Evolutionary conservation across 2,888 invertebrate genomes (phyloP), one percentile per base, ranked within the genome.

Genomic region (Orgyia antiqua): DNA sequence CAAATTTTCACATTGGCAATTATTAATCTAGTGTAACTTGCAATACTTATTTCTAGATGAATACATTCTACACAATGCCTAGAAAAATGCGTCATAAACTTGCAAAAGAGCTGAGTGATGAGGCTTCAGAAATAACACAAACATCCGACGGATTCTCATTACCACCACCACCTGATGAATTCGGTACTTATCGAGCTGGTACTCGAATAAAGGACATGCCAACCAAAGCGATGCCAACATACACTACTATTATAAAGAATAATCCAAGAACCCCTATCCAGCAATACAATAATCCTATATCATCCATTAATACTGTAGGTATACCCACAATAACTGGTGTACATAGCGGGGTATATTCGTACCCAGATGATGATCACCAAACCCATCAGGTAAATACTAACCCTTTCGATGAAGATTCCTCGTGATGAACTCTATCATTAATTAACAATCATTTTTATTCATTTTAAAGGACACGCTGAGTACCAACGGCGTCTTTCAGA

Each of bases 31-130:
- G n/a, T n/a, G n/a, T n/a, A n/a, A n/a, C n/a, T n/a, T n/a, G n/a
- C n/a, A n/a, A n/a, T n/a, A n/a, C n/a, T n/a, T n/a, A 26, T 12
- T 77, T 73, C 34, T 53, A 82, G 84, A 78, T 80, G 72, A 83
- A 79, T 53, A 78, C 84, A 19, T 86, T 84, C 45, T 83, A 83
- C 49, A 84, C 86, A 7, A 84, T 86, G 75, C 86, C 86, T 4
- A 68, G 80, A 48, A 84, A 79, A 58, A 68, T 70, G 55, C 72
- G 76, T 1, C 72, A 77, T 31, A 86, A 76, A 51, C 33, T 67
- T 13, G 55, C 68, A 0, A 79, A 72, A 39, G 80, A 82, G 42
- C 51, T 79, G 21, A 79, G 77, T 51, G 84, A 84, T 43, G 84
- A 82, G 41, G 52, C 57, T 2, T 83, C 83, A 0, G 83, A 78